A percentile compares a stretch with the other conserved stretches of the same genome.
Evolutionary conservation across 1,140 invertebrate genomes (phyloP).

Genomic region (Ceratosolen solmsi): DNA sequence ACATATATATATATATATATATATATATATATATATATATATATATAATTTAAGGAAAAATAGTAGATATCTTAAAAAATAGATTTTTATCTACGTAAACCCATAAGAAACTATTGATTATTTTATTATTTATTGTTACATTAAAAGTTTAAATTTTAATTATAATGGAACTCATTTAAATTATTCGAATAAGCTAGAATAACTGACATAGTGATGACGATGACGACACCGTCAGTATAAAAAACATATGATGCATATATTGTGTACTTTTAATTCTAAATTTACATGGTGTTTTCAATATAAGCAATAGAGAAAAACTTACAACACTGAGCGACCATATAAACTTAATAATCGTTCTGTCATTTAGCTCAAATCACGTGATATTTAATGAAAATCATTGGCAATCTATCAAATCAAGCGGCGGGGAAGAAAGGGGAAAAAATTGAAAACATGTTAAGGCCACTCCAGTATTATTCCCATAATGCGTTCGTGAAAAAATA

Average conservation of each 20-base stretch:
- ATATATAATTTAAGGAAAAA: neutral
- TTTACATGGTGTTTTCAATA: neutral
- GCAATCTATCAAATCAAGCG: neutral
- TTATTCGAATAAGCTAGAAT: neutral
- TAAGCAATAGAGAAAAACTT: neutral
- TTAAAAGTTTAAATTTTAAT: neutral
- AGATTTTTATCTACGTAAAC: no score
- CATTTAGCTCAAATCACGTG: neutral
- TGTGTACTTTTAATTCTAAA: neutral
- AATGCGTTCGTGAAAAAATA: neutral
- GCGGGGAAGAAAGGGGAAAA: neutral
- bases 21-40: no score
- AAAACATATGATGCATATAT: neutral
- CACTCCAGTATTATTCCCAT: neutral
- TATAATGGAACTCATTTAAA: neutral
- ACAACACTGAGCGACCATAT: neutral
- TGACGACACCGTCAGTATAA: neutral
- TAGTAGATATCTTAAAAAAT: no score
- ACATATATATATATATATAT: no score
- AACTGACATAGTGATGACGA: neutral
- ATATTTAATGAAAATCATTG: neutral
- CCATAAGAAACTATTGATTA: neutral
- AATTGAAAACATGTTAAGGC: neutral
- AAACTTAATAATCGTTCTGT: constrained; percentile 8
- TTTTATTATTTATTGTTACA: neutral